Evolutionary conservation across 2,888 invertebrate species (phyloP).

Genomic region (Tetanocera ferruginea): DNA sequence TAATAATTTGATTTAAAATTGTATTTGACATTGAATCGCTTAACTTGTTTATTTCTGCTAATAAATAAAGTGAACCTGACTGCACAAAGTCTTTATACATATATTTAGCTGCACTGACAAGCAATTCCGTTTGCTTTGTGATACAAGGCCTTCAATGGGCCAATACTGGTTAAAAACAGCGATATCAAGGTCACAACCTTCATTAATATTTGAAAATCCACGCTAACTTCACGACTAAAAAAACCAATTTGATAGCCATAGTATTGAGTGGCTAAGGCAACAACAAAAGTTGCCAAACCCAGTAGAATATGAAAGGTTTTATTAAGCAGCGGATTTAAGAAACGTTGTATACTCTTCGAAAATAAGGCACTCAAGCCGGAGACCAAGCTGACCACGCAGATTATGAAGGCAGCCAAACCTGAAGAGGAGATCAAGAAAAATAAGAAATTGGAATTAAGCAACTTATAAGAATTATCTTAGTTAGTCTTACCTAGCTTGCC

Average conservation of each 20-base stretch:
- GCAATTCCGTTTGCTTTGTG: slow-evolving; percentile 46
- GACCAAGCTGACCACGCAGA: slow-evolving; percentile 59
- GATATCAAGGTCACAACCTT: slow-evolving; percentile 57
- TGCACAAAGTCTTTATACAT: no score
- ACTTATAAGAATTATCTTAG: no score
- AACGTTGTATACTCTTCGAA: slow-evolving; percentile 46
- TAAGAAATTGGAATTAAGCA: not conserved
- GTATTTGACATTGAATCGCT: no score
- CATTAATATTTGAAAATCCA: slow-evolving; percentile 56
- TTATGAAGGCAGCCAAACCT: slow-evolving; percentile 60
- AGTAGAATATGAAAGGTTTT: slow-evolving; percentile 61
- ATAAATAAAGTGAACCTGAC: no score
- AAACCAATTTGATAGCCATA: slow-evolving; percentile 62
- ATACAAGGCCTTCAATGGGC: slow-evolving; percentile 59
- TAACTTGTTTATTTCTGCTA: no score
- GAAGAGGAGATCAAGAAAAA: slow-evolving; percentile 20
- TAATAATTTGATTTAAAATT: no score
- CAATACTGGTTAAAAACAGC: slow-evolving; percentile 58
- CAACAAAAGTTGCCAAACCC: slow-evolving; percentile 58
- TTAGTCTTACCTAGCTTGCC: slow-evolving; percentile 49
- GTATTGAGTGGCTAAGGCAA: slow-evolving; percentile 60
- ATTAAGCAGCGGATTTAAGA: slow-evolving; percentile 57
- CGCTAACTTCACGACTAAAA: slow-evolving; percentile 51
- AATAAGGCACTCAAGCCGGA: slow-evolving; percentile 58
- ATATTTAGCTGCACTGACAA: no score